Conservation (phyloP, 1,140 invertebrate species). For the Papilio helenus region DNA sequence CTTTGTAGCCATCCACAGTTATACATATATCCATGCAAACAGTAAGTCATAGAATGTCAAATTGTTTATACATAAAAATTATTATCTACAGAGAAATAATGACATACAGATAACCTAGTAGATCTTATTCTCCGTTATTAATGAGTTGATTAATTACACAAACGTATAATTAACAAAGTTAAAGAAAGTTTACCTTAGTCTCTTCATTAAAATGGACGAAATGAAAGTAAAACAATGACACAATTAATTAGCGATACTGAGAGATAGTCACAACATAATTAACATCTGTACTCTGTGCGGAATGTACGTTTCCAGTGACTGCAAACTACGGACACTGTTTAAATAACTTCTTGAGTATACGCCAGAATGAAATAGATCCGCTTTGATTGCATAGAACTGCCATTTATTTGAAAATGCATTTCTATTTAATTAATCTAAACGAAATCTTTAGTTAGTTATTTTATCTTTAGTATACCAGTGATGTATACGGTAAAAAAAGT, state of each 20-base stretch:
- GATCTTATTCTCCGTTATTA: not conserved
- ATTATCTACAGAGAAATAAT: no score
- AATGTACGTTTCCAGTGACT: constrained; percentile 2
- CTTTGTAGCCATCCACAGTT: no score
- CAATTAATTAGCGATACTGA: constrained; percentile 15
- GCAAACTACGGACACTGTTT: constrained; percentile 1
- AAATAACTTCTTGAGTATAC: constrained; percentile 20
- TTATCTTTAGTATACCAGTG: not conserved
- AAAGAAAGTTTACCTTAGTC: constrained; percentile 9
- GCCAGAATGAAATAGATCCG: constrained; percentile 19
- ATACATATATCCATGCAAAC: no score
- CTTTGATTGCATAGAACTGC: not conserved
- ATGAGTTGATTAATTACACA: not conserved
- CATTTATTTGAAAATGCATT: not conserved
- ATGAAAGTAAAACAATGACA: constrained; percentile 22
- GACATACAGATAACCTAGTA: not conserved
- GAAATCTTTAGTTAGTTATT: not conserved
- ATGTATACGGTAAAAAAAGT: no score
- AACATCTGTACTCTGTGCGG: not conserved
- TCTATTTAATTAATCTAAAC: not conserved
- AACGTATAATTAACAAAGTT: not conserved
- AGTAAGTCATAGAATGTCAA: not conserved
- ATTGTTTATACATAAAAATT: not conserved
- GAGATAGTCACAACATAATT: constrained; percentile 17
- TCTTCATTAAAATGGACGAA: constrained; percentile 17